These are phyloP conservation scores for Meloidogyne exigua DNA, from an alignment of 1,140 invertebrate species.

Conservation along the genomic window DNA sequence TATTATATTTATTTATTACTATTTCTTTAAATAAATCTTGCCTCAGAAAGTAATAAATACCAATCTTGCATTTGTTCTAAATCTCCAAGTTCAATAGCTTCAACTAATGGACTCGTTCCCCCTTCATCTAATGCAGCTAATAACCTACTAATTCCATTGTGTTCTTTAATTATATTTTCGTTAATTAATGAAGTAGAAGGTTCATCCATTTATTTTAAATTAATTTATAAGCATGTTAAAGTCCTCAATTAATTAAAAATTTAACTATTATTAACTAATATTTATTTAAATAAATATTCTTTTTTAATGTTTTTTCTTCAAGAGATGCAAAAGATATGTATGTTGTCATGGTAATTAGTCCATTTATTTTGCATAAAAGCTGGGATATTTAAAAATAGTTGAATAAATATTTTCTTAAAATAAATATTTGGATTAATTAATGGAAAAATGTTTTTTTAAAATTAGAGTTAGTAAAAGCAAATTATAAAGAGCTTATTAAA, in stretches of 20 bases:
- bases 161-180: neutral
- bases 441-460: too few relatives aligned
- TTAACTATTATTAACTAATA: neutral
- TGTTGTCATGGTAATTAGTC: neutral
- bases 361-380: neutral
- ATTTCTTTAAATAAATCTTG: conserved; percentile 15
- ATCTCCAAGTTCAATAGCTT: conserved; percentile 39
- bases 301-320: neutral
- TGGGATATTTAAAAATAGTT: neutral
- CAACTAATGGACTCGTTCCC: neutral
- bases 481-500: too few relatives aligned
- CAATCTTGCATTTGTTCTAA: conserved; percentile 50
- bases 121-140: neutral
- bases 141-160: neutral
- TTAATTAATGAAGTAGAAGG: neutral
- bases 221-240: too few relatives aligned
- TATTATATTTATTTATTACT: too few relatives aligned
- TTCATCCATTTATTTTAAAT: neutral
- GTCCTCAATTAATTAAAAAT: too few relatives aligned
- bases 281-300: neutral
- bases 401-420: neutral
- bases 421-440: neutral
- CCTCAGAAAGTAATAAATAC: conserved; percentile 51
- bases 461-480: too few relatives aligned
- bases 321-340: neutral